Percentiles rank a stretch among this genome's conserved stretches.
phyloP scores from a whole-genome alignment of 2,797 vertebrate genomes.

The Eulemur mongoz region DNA sequence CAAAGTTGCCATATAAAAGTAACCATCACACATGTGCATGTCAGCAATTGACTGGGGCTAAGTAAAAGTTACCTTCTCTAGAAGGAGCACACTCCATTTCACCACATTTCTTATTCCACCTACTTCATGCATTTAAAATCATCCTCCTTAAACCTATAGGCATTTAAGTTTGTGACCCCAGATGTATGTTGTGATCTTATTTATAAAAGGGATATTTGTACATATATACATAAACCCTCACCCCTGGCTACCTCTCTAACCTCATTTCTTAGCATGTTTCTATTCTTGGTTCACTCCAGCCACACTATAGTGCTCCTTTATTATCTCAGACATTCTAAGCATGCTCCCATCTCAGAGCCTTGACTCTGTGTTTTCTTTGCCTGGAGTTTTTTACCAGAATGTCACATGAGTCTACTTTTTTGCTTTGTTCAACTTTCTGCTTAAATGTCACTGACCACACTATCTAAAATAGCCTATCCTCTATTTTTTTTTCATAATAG shows the following conservation, averaged over 20 bases:
- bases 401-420: not conserved
- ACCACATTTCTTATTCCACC: not conserved
- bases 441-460: not conserved
- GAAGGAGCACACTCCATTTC: not conserved
- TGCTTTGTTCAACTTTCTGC: not conserved
- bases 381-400: not conserved
- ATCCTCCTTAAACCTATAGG: not conserved
- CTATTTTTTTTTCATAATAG: not conserved
- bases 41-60: not conserved
- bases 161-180: not conserved
- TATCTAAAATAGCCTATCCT: not conserved
- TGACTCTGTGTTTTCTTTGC: not conserved
- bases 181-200: not conserved
- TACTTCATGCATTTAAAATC: not conserved
- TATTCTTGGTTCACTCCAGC: not conserved
- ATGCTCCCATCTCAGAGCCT: not conserved
- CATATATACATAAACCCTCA: not conserved
- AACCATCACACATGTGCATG: not conserved
- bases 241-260: not conserved
- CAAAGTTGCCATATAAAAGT: not conserved
- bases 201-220: slow-evolving; percentile 28
- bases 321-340: not conserved
- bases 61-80: not conserved
- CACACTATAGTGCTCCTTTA: not conserved
- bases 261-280: not conserved